Percentiles rank a stretch among this genome's conserved stretches.
These are phyloP conservation scores for Xylophagus ater DNA, from an alignment of 2,888 invertebrate species.

Conservation along the genomic window DNA sequence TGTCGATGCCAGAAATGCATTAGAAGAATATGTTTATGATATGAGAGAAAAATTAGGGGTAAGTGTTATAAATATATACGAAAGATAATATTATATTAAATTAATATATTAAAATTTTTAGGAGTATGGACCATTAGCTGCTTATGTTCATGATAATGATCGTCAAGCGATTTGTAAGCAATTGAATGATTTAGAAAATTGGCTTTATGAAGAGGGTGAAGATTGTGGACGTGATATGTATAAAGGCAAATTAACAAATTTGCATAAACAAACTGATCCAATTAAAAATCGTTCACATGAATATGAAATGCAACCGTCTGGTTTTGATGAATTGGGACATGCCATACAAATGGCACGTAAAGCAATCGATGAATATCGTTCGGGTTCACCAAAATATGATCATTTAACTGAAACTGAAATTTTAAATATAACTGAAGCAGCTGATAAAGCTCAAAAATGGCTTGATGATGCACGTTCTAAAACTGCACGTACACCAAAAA, in stretches of 20 bases:
- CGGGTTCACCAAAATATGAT: conserved; percentile 59
- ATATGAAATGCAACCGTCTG: conserved; percentile 64
- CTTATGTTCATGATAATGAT: conserved; percentile 63
- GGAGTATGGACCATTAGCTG: conserved; percentile 61
- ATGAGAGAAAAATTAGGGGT: conserved; percentile 73
- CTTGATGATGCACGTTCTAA: conserved; percentile 62
- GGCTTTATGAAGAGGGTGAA: conserved; percentile 95
- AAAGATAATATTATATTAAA: no score
- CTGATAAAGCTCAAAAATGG: conserved; percentile 68
- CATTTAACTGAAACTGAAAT: conserved; percentile 77
- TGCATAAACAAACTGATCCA: conserved; percentile 75
- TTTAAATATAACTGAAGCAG: conserved; percentile 57
- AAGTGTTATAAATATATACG: conserved; percentile 12
- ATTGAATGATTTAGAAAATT: conserved; percentile 81
- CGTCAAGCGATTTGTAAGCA: conserved; percentile 50
- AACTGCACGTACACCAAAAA: conserved; percentile 52
- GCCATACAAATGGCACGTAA: conserved; percentile 71
- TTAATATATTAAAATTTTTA: conserved; percentile 7
- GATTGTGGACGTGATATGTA: conserved; percentile 70
- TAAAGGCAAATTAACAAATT: conserved; percentile 48
- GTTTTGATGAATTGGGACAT: conserved; percentile 69
- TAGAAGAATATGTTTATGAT: conserved; percentile 98
- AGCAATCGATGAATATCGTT: conserved; percentile 59
- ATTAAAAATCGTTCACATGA: conserved; percentile 75
- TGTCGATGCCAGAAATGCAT: conserved; percentile 88